A percentile compares a stretch with the other conserved stretches of the same genome.
Evolutionary conservation across 2,888 invertebrate genomes (phyloP).

Genomic region (Eilema depressum): DNA sequence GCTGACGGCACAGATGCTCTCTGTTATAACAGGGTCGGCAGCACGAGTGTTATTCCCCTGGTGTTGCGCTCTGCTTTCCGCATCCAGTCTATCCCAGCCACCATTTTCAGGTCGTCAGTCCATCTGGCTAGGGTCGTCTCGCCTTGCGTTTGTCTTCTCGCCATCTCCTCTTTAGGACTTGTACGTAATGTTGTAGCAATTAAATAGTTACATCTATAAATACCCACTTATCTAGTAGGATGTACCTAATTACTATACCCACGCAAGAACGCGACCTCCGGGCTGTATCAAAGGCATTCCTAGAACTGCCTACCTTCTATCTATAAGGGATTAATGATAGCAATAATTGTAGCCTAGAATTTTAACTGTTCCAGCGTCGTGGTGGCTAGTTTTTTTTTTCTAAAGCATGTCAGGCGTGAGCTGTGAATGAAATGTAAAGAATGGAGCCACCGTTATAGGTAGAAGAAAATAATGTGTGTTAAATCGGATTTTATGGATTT

Average conservation of each 20-base stretch:
- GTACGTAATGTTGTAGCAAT: neutral
- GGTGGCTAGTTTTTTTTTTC: neutral
- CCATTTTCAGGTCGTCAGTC: no score
- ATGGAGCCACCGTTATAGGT: neutral
- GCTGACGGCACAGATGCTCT: no score
- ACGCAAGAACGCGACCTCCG: neutral
- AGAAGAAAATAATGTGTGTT: neutral
- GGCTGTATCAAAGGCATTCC: conserved; percentile 6
- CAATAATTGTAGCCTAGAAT: conserved; percentile 2
- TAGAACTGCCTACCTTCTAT: conserved; percentile 10
- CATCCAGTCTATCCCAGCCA: no score
- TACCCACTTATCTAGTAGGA: conserved; percentile 14
- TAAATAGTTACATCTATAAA: neutral
- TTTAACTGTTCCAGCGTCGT: neutral
- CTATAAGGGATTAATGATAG: conserved; percentile 2
- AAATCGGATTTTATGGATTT: no score
- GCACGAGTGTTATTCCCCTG: no score
- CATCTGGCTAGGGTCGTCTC: no score
- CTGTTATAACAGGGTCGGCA: no score
- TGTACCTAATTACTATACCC: neutral
- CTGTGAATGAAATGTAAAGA: neutral
- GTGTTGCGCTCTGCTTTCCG: no score
- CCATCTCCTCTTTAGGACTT: no score
- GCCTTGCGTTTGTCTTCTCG: no score
- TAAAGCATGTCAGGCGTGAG: neutral